Conservation (phyloP, 2,113 vertebrate genomes). For the Gymnorhina tibicen region DNA sequence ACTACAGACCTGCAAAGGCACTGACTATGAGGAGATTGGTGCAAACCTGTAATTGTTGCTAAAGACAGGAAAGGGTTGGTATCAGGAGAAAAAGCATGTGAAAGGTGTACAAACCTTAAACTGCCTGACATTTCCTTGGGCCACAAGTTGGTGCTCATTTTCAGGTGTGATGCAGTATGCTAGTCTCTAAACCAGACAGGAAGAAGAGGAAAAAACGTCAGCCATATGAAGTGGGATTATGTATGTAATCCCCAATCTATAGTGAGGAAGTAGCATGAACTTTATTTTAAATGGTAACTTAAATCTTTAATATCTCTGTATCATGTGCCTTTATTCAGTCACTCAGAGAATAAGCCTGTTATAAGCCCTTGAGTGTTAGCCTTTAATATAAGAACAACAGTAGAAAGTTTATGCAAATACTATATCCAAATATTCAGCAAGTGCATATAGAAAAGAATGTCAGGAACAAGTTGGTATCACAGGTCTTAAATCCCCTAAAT, state of each 20-base stretch:
- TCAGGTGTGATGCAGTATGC: constrained; percentile 95
- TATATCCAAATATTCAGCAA: constrained; percentile 27
- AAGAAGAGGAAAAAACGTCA: background rate
- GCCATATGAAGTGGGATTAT: background rate
- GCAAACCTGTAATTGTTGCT: background rate
- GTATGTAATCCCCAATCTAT: background rate
- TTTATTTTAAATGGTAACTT: constrained; percentile 33
- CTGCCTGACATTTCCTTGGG: constrained; percentile 88
- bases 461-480: background rate
- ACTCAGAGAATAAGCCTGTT: background rate
- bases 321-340: background rate
- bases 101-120: constrained; percentile 80
- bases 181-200: constrained; percentile 80
- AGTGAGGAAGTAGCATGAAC: constrained; percentile 1
- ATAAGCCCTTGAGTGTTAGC: background rate
- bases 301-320: constrained; percentile 22
- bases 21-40: background rate
- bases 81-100: background rate
- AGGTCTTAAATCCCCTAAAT: background rate
- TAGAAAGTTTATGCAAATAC: constrained; percentile 47
- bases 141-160: constrained; percentile 90
- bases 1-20: background rate
- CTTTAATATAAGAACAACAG: constrained; percentile 41
- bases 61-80: background rate
- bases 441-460: background rate